Evolutionary conservation across 2,888 invertebrate species (phyloP).

Genomic region (Agapostemon virescens): DNA sequence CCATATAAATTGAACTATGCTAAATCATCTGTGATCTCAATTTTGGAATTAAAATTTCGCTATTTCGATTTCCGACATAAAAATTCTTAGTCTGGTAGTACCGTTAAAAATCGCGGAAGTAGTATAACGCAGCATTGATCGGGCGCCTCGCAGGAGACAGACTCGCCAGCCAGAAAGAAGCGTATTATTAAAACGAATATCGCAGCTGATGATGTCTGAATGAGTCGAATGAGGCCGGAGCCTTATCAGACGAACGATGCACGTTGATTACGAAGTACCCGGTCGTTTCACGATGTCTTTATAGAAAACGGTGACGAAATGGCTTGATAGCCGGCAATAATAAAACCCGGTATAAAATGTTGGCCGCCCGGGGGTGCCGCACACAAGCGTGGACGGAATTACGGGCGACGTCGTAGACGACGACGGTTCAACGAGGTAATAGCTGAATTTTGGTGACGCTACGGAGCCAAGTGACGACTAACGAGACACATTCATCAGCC

Average conservation of each 20-base stretch:
- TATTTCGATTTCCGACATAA: no score
- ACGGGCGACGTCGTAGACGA: constrained; percentile 45
- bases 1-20: no score
- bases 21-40: no score
- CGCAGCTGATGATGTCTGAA: background rate
- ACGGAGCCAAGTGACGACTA: constrained; percentile 68
- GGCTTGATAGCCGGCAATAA: background rate
- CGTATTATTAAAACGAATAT: background rate
- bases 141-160: no score
- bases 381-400: constrained; percentile 38
- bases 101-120: background rate
- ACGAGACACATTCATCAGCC: constrained; percentile 71
- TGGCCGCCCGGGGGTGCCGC: constrained; percentile 13
- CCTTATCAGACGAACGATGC: constrained; percentile 1
- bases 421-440: constrained; percentile 64
- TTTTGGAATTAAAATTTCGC: background rate
- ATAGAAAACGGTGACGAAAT: constrained; percentile 18
- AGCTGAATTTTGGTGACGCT: constrained; percentile 68
- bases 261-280: constrained; percentile 35
- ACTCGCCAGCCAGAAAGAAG: background rate
- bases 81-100: background rate
- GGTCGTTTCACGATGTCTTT: constrained; percentile 12
- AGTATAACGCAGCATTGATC: background rate
- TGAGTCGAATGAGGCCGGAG: background rate
- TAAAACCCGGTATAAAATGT: constrained; percentile 28